Conservation (phyloP, 2,113 vertebrate genomes). For the Capreolus pygargus region DNA sequence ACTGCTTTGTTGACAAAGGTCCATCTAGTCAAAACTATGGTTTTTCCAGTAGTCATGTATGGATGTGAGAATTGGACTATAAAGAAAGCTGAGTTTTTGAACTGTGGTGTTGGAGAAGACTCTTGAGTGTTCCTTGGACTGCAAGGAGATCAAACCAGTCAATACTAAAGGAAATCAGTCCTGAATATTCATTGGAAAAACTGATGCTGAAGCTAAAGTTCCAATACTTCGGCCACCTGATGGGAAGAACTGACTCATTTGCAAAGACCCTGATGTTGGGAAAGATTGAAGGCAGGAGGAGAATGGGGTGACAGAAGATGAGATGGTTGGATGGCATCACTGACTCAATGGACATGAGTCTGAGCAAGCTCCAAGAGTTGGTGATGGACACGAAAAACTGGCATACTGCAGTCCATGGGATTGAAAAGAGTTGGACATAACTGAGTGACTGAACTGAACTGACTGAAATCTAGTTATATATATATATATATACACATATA, state of each 20-base stretch:
- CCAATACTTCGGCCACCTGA: neutral
- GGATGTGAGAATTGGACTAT: neutral
- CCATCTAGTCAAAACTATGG: neutral
- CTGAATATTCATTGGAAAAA: neutral
- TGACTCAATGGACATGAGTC: neutral
- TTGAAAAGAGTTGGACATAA: rapidly evolving
- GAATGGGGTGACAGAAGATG: neutral
- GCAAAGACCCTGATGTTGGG: neutral
- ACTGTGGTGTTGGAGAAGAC: neutral
- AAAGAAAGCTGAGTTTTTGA: neutral
- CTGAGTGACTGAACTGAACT: neutral
- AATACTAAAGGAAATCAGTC: neutral
- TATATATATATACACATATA: neutral
- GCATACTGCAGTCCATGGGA: neutral
- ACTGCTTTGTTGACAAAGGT: neutral
- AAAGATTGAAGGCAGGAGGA: neutral
- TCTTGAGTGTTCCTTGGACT: neutral
- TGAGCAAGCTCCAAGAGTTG: neutral
- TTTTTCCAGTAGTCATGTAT: neutral
- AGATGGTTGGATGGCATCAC: neutral
- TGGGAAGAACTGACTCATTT: neutral
- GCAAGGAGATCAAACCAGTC: neutral
- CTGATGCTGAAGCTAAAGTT: neutral
- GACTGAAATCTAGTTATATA: neutral
- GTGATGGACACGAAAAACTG: neutral